Conservation (phyloP, 2,797 vertebrate genomes). For the Hozukius guyotensis region DNA sequence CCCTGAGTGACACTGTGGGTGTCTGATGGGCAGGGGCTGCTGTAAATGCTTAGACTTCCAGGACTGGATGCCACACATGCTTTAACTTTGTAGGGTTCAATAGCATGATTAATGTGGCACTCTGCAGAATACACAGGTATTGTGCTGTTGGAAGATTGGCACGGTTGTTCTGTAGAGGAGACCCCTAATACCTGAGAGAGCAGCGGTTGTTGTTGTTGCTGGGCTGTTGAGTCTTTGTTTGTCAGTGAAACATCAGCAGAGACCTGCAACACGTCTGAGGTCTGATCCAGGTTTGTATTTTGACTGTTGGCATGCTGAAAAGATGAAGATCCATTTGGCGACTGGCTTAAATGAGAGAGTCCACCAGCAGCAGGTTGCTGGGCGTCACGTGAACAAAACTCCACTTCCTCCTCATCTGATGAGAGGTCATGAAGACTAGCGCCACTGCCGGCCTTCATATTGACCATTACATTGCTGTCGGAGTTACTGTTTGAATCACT, state of each 20-base stretch:
- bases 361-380: constrained; percentile 10
- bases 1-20: constrained; percentile 27
- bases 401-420: constrained; percentile 89
- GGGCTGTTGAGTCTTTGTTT: constrained; percentile 7
- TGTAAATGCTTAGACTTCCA: constrained; percentile 25
- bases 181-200: constrained; percentile 19
- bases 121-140: constrained; percentile 27
- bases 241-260: constrained; percentile 29
- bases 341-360: constrained; percentile 1
- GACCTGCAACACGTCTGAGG: constrained; percentile 29
- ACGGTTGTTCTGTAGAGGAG: constrained; percentile 2
- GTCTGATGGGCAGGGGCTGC: constrained; percentile 20
- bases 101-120: not conserved
- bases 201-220: not conserved
- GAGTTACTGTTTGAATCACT: constrained; percentile 88
- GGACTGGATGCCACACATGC: constrained; percentile 28
- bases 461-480: constrained; percentile 34
- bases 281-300: constrained; percentile 36
- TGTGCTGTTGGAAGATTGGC: constrained; percentile 25
- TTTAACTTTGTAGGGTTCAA: constrained; percentile 29
- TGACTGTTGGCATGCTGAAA: not conserved
- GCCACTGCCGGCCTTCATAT: constrained; percentile 15
- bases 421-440: constrained; percentile 56
- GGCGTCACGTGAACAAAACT: constrained; percentile 80
- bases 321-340: constrained; percentile 19